Evolutionary conservation across 1,140 invertebrate genomes (phyloP), one percentile per base, ranked within the genome.

Genomic region (Frieseomelitta varia): DNA sequence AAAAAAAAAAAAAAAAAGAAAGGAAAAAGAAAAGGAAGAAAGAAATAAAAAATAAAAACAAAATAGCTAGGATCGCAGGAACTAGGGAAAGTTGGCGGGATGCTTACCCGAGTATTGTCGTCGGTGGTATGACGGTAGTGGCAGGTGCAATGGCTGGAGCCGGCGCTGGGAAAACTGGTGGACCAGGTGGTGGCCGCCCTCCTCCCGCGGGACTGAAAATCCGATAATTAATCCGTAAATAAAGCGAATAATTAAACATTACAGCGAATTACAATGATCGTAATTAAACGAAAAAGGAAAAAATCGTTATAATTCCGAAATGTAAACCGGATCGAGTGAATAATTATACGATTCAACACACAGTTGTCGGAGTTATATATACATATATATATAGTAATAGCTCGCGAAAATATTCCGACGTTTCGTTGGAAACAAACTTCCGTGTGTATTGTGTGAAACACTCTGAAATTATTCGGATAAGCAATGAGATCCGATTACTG

Each of bases 141-240:
- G 90, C 84, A 78, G 93, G 91, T 79, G 90, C 83, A n/a, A 94
- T 94, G 30, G 93, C 88, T 15, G 94, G 88, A 1, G 93, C 82
- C 34, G 94, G 90, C 30, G 94, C 94, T 19, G 94, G 94, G 85
- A 95, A 95, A 74, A 95, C 94, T 79, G 94, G 94, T 30, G 94
- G 94, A 84, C 94, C 94, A 75, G 94, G 94, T 81, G 94, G 94
- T 27, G 94, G 92, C 69, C 94, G 87, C 39, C 94, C 94, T 80
- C 90, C 91, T 72, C 91, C 93, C 51, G 89, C 90, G 24, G 93
- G 90, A 69, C 94, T 94, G 79, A 53, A 93, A 92, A 90, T 77
- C 74, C 69, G n/a, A 69, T 79, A 81, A 89, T 90, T 68, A 81
- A 58, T 30, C 53, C 53, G 69, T 85, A 67, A 78, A 79, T 76